A percentile compares a stretch with the other conserved stretches of the same genome.
These are phyloP conservation scores for Echinarachnius parma DNA, from an alignment of 53 echinoderm and acorn worm genomes.

Conservation along the genomic window DNA sequence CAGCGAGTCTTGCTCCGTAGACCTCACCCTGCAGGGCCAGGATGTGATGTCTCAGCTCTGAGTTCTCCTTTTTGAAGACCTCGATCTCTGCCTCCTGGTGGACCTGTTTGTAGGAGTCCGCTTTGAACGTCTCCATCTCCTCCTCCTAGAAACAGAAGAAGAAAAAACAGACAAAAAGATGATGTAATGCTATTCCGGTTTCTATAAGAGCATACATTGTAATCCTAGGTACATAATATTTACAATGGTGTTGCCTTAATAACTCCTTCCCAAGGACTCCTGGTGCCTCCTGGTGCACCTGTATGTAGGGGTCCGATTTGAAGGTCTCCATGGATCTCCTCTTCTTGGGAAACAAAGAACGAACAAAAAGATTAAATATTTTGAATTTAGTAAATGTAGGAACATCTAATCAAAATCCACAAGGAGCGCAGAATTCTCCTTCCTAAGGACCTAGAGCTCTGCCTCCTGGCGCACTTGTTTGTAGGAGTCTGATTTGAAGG, in stretches of 20 bases:
- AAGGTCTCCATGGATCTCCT: conserved; percentile 88
- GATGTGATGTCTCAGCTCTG: conserved; percentile 73
- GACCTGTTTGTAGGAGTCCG: conserved; percentile 83
- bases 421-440: conserved; percentile 71
- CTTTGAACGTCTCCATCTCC: conserved; percentile 83
- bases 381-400: too few relatives aligned
- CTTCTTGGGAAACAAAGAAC: conserved; percentile 76
- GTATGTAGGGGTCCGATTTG: conserved; percentile 77
- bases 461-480: conserved; percentile 83
- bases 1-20: conserved; percentile 91
- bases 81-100: conserved; percentile 82
- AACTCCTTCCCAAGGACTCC: conserved; percentile 81
- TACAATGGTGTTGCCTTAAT: too few relatives aligned
- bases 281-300: conserved; percentile 75
- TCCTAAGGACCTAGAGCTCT: conserved; percentile 78
- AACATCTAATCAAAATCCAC: too few relatives aligned
- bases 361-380: too few relatives aligned
- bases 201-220: too few relatives aligned
- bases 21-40: conserved; percentile 96
- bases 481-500: conserved; percentile 76
- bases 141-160: conserved; percentile 79
- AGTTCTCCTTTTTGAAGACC: conserved; percentile 76
- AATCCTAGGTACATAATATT: too few relatives aligned
- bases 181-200: too few relatives aligned
- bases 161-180: too few relatives aligned